These are phyloP conservation scores for Shinisaurus crocodilurus DNA, from an alignment of 2,113 vertebrate species.

Conservation along the genomic window DNA sequence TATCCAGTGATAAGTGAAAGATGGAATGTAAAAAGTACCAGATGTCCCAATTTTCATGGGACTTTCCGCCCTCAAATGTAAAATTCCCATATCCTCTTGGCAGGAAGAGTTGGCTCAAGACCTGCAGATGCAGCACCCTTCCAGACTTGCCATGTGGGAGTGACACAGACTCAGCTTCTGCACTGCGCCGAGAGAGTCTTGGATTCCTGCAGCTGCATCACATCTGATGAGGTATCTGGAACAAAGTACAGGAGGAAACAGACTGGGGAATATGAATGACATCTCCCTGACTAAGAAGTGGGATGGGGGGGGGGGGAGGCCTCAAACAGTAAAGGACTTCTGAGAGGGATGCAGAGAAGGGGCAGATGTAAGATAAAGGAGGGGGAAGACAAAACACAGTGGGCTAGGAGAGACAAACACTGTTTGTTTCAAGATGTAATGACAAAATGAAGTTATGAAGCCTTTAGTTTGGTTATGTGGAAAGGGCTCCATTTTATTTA, in stretches of 20 bases:
- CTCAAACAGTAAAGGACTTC: not conserved
- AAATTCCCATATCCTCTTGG: conserved; percentile 61
- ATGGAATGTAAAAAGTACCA: conserved; percentile 56
- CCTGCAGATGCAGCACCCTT: conserved; percentile 21
- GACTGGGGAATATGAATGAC: not conserved
- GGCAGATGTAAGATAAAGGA: not conserved
- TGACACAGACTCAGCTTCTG: not conserved
- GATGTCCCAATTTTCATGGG: conserved; percentile 69
- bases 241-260: not conserved
- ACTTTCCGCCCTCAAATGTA: conserved; percentile 60
- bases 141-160: conserved; percentile 14
- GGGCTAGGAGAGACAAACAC: not conserved
- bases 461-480: not conserved
- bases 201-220: conserved; percentile 48
- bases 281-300: not conserved
- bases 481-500: not conserved
- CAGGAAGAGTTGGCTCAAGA: conserved; percentile 57
- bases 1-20: conserved; percentile 47
- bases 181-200: conserved; percentile 5
- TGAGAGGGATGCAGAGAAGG: not conserved
- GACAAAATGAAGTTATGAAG: not conserved
- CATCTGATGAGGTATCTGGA: conserved; percentile 36
- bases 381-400: conserved; percentile 1
- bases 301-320: not conserved
- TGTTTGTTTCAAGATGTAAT: not conserved